Evolutionary conservation across 2,888 invertebrate genomes (phyloP), one percentile per base, ranked within the genome.

Genomic region (Nematopogon swammerdamellus): DNA sequence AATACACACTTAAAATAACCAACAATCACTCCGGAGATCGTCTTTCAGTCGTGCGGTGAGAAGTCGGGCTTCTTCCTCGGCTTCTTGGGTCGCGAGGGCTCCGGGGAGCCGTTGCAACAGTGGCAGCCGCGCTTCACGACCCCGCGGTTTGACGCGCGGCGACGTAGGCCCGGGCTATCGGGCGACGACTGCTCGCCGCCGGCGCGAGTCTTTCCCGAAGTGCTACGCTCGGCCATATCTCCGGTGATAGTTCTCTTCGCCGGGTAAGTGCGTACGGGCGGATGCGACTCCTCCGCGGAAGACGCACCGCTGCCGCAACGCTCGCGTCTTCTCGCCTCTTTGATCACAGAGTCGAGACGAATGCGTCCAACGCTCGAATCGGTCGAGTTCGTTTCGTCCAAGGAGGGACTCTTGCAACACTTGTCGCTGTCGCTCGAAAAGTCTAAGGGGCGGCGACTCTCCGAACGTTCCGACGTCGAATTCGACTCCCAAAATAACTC

Each of bases 91-190:
- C 80, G 68, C 20, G 75, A 72, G 8, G 83, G 75, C 2, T 81
- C 77, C 1, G 83, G 80, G 1, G 79, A 73, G 6, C 84, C 85
- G 60, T 72, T 81, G 63, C 85, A 86, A 63, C 86, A 85, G 30
- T 81, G 81, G 59, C 85, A 85, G 48, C 82, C 82, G 44, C 84
- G 77, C 56, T 84, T 85, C 1, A 84, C 84, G 10, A 83, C 82
- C 6, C 84, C 84, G 0, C 85, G 67, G 0, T 72, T 72, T 19
- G 60, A 82, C 46, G 66, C 82, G 57, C 62, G 77, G 1, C 72
- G 64, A 29, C 68, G 54, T 4, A 60, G 61, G 1, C n/a, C 30
- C 46, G 51, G 44, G 25, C 53, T 56, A 42, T 67, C 64, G 46
- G 67, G 62, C n/a, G n/a, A n/a, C 42, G 66, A 62, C 14, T 67